Base-by-base conservation (phyloP, 2,113 vertebrate species). In the Andinoacara biseriatus region DNA sequence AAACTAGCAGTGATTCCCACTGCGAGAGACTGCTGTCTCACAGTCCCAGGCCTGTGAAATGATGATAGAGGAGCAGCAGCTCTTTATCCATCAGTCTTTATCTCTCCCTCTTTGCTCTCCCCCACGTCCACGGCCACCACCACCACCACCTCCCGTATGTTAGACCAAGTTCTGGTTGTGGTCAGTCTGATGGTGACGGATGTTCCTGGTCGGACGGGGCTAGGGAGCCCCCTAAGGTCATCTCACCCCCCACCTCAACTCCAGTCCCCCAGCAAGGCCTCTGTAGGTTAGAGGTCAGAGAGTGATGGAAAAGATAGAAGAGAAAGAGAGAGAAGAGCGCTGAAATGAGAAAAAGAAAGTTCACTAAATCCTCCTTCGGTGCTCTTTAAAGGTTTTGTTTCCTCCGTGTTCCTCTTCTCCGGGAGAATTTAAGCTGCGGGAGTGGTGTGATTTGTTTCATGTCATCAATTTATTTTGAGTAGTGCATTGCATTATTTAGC, bases 31-130 rank as follows among this genome's bases (percentile, higher is more conserved):
- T 84, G 87, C 89, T 90, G 91, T 91, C 92, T 90, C 87, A 35
- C 75, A 91, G 87, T 82, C 87, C 91, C 86, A 92, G 86, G 74
- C 89, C 91, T 91, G 87, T 91, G 90, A 95, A 96, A 96, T 93
- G 92, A 95, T 95, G 95, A 96, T 94, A 83, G 93, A 96, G 76
- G 86, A 95, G 93, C 84, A 86, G 15, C 60, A 86, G 90, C 85
- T 78, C 86, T 85, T 89, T 67, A 85, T 86, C 91, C 94, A 95
- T 96, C 93, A 94, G 92, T 96, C 95, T 95, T 93, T 91, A 92
- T 94, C 90, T 69, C 79, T 89, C 82, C 52, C 49, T 80, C 86
- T 76, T 81, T 74, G 29, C 86, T 78, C 58, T 61, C 61, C 80
- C 65, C 65, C 24, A 38, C 69, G 24, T 69, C 52, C 78, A 46